A percentile compares a stretch with the other conserved stretches of the same genome.
Evolutionary conservation across 2,113 vertebrate species (phyloP).

Genomic region (Poeciliopsis occidentalis): DNA sequence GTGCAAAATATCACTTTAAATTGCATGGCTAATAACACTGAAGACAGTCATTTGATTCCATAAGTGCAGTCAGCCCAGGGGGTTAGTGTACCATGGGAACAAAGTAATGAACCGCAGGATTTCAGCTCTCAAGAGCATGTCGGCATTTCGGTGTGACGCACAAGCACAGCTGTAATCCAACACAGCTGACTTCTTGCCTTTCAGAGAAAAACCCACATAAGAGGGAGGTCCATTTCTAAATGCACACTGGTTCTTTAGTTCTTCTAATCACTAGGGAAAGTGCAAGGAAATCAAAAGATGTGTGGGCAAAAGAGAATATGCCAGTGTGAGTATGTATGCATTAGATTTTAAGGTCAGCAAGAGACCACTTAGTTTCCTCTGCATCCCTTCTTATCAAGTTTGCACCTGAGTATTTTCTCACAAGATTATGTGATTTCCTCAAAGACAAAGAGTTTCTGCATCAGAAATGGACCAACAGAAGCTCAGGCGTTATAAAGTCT

Average conservation of each 20-base stretch:
- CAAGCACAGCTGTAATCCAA: conserved; percentile 66
- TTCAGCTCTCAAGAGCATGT: conserved; percentile 53
- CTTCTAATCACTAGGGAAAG: conserved; percentile 32
- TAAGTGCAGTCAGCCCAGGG: conserved; percentile 25
- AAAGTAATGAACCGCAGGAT: conserved; percentile 40
- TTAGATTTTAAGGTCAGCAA: conserved; percentile 26
- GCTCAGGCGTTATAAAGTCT: not conserved
- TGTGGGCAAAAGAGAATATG: not conserved
- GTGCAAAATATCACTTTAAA: conserved; percentile 21
- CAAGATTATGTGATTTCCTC: not conserved
- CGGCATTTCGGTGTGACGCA: conserved; percentile 78
- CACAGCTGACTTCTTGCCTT: conserved; percentile 50
- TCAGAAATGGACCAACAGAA: not conserved
- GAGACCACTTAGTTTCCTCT: not conserved
- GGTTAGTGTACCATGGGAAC: conserved; percentile 27
- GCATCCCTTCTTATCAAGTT: not conserved
- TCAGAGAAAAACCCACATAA: conserved; percentile 42
- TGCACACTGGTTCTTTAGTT: conserved; percentile 1
- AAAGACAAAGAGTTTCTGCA: not conserved
- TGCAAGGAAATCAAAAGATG: not conserved
- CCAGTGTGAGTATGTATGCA: not conserved
- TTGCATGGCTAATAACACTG: conserved; percentile 1
- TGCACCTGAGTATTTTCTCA: not conserved
- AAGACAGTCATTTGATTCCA: conserved; percentile 53
- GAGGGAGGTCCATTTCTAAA: not conserved